Conservation (phyloP, 1,140 invertebrate genomes). For the Rhopalosiphum maidis region DNA sequence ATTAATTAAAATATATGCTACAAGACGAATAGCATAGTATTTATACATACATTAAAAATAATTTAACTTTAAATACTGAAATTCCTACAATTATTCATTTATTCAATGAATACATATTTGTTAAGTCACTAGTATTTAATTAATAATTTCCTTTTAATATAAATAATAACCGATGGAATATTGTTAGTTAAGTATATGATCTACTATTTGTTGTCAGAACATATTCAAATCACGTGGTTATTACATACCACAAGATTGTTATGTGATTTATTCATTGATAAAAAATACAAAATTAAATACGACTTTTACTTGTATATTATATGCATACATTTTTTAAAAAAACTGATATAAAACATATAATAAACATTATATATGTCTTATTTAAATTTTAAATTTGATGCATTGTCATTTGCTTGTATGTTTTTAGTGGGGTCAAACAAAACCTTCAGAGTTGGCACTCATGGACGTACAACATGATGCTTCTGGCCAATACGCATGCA, state of each 20-base stretch:
- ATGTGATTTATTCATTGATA: neutral
- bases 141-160: neutral
- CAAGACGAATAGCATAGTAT: neutral
- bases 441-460: slow-evolving; percentile 1
- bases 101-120: neutral
- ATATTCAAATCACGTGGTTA: neutral
- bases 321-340: neutral
- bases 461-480: slow-evolving; percentile 50
- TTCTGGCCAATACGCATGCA: slow-evolving; percentile 76
- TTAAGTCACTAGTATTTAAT: neutral
- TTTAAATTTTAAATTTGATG: neutral
- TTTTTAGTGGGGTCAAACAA: slow-evolving; percentile 34
- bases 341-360: neutral
- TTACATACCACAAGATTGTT: neutral
- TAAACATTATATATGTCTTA: neutral
- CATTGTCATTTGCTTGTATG: neutral
- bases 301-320: neutral
- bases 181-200: neutral
- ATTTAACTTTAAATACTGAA: slow-evolving; percentile 1
- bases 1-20: neutral
- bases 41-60: neutral
- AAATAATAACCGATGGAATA: neutral
- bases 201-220: neutral
- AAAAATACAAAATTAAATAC: neutral
- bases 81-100: neutral